Evolutionary conservation across 1,140 invertebrate genomes (phyloP), one percentile per base, ranked within the genome.

Genomic region (Rhyacophila brunnea): DNA sequence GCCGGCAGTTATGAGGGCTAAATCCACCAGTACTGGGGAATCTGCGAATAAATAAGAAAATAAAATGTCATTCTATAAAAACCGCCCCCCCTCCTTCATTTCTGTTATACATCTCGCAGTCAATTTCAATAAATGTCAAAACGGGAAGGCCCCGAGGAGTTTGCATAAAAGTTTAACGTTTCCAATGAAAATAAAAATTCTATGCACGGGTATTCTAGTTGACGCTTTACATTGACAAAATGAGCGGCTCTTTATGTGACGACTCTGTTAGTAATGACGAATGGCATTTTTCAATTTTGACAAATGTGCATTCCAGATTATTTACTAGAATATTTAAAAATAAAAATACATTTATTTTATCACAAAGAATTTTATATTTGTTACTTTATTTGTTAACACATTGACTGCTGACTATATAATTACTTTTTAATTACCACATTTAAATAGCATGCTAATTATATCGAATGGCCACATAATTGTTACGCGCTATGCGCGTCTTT

Each of bases 81-180:
- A 45, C 36, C 43, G 6, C 2, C 43, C 43, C 43, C 11, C 5
- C 18, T 10, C 13, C 43, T 19, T 11, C 10, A 13, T 32, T 23
- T 14, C 17, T 14, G 44, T 28, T n/a, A 28, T 17, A 19, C 44
- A 19, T 28, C 20, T 34, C 47, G 6, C 23, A 47, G 55, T 58
- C 55, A 58, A 58, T 58, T 58, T 49, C 55, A 58, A 58, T 58
- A 58, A 58, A 58, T 50, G 55, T 58, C 55, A 38, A 6, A n/a
- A 23, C 14, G 45, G 20, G 10, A 34, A 38, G 38, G 42, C 35
- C 35, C 23, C 20, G 11, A 17, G 35, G 34, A 40, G 55, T 58
- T 58, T 58, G 55, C 55, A 50, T 58, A 50, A 58, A 50, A 50
- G 55, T 58, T 58, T 57, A 38, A 48, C 32, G 14, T 19, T 32